phyloP scores from a whole-genome alignment of 2,113 vertebrate genomes.

The Colossoma macropomum region DNA sequence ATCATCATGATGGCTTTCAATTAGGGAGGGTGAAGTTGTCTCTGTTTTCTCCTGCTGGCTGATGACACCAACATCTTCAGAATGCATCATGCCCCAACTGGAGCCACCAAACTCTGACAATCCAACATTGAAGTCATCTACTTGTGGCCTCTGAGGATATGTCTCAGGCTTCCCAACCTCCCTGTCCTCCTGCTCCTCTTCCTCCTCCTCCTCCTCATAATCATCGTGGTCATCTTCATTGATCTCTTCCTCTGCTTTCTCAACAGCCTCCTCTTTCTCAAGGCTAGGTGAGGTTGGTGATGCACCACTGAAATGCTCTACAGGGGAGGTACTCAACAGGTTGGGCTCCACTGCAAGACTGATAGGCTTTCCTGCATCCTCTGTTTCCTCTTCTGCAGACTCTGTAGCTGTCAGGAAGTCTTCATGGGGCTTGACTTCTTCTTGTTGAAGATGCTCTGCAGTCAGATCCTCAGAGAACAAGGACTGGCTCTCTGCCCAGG shows the following conservation, averaged over 20 bases:
- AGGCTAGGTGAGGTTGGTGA: slow-evolving; percentile 60
- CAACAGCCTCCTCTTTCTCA: slow-evolving; percentile 74
- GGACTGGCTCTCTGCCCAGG: slow-evolving; percentile 55
- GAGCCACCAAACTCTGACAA: slow-evolving; percentile 61
- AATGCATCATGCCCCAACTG: slow-evolving; percentile 69
- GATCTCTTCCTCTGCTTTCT: slow-evolving; percentile 81
- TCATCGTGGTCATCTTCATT: slow-evolving; percentile 74
- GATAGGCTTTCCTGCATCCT: slow-evolving; percentile 35
- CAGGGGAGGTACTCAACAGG: slow-evolving; percentile 43
- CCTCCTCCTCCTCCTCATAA: slow-evolving; percentile 66
- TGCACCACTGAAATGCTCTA: slow-evolving; percentile 52
- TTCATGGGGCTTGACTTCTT: slow-evolving; percentile 56
- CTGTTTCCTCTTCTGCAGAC: slow-evolving; percentile 39
- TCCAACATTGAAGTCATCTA: slow-evolving; percentile 63
- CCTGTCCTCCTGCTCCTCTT: slow-evolving; percentile 65
- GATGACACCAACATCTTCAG: slow-evolving; percentile 70
- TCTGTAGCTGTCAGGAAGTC: slow-evolving; percentile 58
- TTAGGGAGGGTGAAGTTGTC: slow-evolving; percentile 43
- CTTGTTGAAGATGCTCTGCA: slow-evolving; percentile 47
- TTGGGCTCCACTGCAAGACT: slow-evolving; percentile 48
- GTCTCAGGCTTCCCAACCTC: slow-evolving; percentile 65
- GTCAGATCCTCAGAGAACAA: slow-evolving; percentile 13
- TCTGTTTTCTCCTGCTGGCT: slow-evolving; percentile 67
- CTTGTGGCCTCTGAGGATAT: slow-evolving; percentile 51
- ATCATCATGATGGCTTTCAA: neutral